Evolutionary conservation across 2,797 vertebrate genomes (phyloP), one percentile per base, ranked within the genome.

Genomic region (Gadopsis marmoratus): DNA sequence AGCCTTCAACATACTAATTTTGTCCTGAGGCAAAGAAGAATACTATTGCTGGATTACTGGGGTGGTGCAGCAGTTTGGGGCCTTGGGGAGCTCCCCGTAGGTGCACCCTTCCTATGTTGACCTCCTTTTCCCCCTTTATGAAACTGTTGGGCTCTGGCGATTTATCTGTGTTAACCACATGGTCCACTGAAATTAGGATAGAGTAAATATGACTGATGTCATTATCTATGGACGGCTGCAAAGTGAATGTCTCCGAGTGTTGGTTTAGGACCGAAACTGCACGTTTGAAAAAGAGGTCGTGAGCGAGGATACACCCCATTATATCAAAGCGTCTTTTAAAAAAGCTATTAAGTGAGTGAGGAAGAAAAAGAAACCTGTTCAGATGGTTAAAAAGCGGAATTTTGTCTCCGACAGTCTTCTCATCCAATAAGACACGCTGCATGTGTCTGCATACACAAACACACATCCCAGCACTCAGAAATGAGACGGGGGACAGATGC

Each of bases 121-220:
- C 87, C 85, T 78, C 69, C 59, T 76, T 79, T 79, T 77, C 37
- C 37, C 29, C 70, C 19, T 80, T 81, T 83, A 55, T 74, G 33
- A 86, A 86, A 88, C 55, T 71, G 55, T 50, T 48, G 64, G 45
- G 76, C 75, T 68, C 43, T 70, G 76, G 56, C 39, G 23, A 84
- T 88, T 94, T 94, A 94, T 94, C 92, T 78, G 39, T 23, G 56
- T 80, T 78, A 74, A 74, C 86, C 92, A 93, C 85, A 91, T 82
- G 83, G 86, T 19, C 79, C 61, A 45, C 75, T 83, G 60, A 83
- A 86, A 84, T 87, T 81, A 79, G 64, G 53, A 81, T 35, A 17
- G 54, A 74, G 61, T 74, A 79, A 85, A 89, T 83, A 86, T 81
- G 74, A 81, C 81, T 82, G 84, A 92, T 89, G 83, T 73, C 76